Evolutionary conservation across 64 coral and sea anemone genomes (phyloP).

Genomic region (Stichodactyla helianthus): DNA sequence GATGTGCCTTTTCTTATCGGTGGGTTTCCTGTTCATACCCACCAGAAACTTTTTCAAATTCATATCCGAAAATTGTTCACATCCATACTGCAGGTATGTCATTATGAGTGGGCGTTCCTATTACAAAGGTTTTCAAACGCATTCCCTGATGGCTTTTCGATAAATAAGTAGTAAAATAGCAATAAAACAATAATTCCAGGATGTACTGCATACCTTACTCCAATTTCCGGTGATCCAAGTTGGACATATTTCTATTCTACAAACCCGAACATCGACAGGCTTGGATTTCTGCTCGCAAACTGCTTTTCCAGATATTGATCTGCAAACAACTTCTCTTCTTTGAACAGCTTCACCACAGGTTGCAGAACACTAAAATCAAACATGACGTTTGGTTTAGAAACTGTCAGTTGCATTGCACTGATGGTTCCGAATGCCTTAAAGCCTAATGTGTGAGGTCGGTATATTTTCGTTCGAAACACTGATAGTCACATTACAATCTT

Average conservation of each 20-base stretch:
- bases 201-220: constrained; percentile 28
- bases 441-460: too few species aligned
- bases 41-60: too few species aligned
- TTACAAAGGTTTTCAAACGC: not conserved
- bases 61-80: too few species aligned
- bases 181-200: not conserved
- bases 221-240: constrained; percentile 38
- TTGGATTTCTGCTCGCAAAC: constrained; percentile 7
- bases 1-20: too few species aligned
- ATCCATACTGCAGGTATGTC: not conserved
- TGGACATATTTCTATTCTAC: constrained; percentile 12
- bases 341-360: constrained; percentile 38
- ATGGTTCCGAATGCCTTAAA: too few species aligned
- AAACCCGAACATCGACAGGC: not conserved
- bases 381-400: not conserved
- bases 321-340: constrained; percentile 41
- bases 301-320: not conserved
- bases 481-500: too few species aligned
- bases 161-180: too few species aligned
- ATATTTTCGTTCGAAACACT: too few species aligned
- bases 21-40: too few species aligned
- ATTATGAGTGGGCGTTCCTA: not conserved
- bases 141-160: not conserved
- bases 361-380: constrained; percentile 35
- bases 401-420: too few species aligned